phyloP scores from a whole-genome alignment of 2,797 vertebrate species.

The Microhierax caerulescens region DNA sequence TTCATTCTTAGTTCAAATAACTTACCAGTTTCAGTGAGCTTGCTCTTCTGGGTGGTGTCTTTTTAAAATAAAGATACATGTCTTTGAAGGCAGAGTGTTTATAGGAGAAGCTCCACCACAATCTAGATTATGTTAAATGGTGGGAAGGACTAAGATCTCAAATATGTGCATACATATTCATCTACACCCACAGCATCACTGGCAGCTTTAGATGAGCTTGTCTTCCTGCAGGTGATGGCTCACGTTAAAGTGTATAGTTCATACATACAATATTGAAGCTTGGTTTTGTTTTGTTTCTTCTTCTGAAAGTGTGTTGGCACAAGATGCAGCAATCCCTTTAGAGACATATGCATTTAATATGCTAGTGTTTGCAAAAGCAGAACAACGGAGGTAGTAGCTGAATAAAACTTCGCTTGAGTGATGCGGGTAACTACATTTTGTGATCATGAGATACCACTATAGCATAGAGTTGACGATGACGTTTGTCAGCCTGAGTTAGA shows the following conservation, averaged over 20 bases:
- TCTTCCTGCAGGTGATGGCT: background rate
- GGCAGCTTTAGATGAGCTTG: background rate
- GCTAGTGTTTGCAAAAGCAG: background rate
- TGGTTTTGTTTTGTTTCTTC: background rate
- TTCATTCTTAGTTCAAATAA: background rate
- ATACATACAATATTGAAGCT: background rate
- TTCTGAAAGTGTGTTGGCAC: background rate
- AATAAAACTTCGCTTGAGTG: background rate
- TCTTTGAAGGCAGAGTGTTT: slow-evolving; percentile 16
- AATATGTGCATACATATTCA: slow-evolving; percentile 14
- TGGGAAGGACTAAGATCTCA: slow-evolving; percentile 49
- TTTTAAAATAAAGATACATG: background rate
- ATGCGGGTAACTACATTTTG: background rate
- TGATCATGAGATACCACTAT: background rate
- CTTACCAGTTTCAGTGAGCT: slow-evolving; percentile 16
- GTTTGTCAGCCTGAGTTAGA: background rate
- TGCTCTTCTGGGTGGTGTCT: background rate
- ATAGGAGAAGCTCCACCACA: slow-evolving; percentile 24
- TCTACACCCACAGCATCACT: slow-evolving; percentile 30
- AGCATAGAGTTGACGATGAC: background rate
- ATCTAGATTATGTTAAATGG: slow-evolving; percentile 27
- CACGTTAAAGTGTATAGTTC: background rate
- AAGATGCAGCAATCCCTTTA: background rate
- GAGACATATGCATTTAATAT: background rate
- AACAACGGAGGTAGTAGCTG: fast-evolving